phyloP scores from a whole-genome alignment of 2,113 vertebrate genomes.

The Protobothrops flavoviridis region DNA sequence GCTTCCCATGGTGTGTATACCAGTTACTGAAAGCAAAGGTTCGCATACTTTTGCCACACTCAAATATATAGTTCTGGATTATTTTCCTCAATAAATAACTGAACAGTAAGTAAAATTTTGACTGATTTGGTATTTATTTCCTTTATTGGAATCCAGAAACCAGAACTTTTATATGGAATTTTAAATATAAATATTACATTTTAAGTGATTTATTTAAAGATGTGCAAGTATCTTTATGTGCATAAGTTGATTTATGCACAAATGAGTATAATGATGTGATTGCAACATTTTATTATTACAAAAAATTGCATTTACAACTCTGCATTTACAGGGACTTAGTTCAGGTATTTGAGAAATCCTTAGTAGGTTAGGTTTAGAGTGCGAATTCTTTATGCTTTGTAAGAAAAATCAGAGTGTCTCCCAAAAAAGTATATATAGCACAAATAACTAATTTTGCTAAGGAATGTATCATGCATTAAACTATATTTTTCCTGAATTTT shows the following conservation, averaged over 20 bases:
- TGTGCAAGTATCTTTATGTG: background rate
- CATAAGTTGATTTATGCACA: background rate
- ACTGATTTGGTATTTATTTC: background rate
- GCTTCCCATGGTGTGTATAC: too few species aligned
- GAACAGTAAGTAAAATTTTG: too few species aligned
- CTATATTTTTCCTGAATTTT: background rate
- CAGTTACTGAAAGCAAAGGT: too few species aligned
- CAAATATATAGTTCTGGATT: too few species aligned
- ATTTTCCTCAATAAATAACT: too few species aligned
- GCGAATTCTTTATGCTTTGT: background rate
- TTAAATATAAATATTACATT: background rate
- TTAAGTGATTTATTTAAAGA: background rate
- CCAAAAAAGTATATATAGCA: slow-evolving; percentile 4
- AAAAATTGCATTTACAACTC: background rate
- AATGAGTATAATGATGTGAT: background rate
- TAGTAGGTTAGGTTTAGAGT: background rate
- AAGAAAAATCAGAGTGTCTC: background rate
- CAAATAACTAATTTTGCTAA: slow-evolving; percentile 10
- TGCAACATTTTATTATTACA: background rate
- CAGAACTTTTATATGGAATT: background rate
- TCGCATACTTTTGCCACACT: too few species aligned
- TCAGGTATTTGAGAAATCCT: background rate
- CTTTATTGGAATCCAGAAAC: background rate
- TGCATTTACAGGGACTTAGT: background rate
- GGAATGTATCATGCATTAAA: slow-evolving; percentile 31